A percentile compares a stretch with the other conserved stretches of the same genome.
Evolutionary conservation across 2,888 invertebrate species (phyloP).

Genomic region (Muschampia plurimacula): DNA sequence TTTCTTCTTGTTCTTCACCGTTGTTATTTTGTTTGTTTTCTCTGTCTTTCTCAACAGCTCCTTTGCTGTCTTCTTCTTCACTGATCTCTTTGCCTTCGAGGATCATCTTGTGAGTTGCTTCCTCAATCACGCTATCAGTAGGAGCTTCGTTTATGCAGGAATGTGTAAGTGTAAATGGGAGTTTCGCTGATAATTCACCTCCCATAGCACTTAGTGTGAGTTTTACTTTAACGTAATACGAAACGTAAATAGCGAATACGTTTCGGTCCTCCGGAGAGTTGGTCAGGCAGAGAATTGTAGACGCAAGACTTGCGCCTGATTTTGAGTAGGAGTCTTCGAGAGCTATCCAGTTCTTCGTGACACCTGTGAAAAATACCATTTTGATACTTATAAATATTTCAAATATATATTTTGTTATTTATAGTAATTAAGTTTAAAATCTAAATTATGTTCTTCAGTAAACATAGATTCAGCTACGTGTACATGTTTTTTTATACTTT

Average conservation of each 20-base stretch:
- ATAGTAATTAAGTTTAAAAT: too few species aligned
- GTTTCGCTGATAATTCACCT: slow-evolving; percentile 91
- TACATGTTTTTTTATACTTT: not conserved
- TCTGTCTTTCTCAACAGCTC: slow-evolving; percentile 67
- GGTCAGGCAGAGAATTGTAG: slow-evolving; percentile 83
- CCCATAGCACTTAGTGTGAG: slow-evolving; percentile 92
- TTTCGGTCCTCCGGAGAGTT: slow-evolving; percentile 91
- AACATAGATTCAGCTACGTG: not conserved
- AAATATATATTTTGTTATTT: not conserved
- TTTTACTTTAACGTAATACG: slow-evolving; percentile 96
- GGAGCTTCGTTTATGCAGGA: slow-evolving; percentile 88
- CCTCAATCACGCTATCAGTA: slow-evolving; percentile 81
- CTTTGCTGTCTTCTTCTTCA: slow-evolving; percentile 74
- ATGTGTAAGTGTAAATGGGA: slow-evolving; percentile 93
- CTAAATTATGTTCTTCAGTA: not conserved
- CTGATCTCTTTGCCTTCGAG: slow-evolving; percentile 79
- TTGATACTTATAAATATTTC: not conserved
- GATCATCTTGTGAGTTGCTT: slow-evolving; percentile 78
- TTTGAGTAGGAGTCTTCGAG: slow-evolving; percentile 94
- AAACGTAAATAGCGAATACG: slow-evolving; percentile 96
- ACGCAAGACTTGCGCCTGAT: slow-evolving; percentile 87
- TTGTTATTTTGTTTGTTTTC: slow-evolving; percentile 61
- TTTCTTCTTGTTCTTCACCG: slow-evolving; percentile 56
- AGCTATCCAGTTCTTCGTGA: slow-evolving; percentile 96
- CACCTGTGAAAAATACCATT: slow-evolving; percentile 77